phyloP scores from a whole-genome alignment of 2,797 vertebrate species.

The Enteromius thamalakanensis region DNA sequence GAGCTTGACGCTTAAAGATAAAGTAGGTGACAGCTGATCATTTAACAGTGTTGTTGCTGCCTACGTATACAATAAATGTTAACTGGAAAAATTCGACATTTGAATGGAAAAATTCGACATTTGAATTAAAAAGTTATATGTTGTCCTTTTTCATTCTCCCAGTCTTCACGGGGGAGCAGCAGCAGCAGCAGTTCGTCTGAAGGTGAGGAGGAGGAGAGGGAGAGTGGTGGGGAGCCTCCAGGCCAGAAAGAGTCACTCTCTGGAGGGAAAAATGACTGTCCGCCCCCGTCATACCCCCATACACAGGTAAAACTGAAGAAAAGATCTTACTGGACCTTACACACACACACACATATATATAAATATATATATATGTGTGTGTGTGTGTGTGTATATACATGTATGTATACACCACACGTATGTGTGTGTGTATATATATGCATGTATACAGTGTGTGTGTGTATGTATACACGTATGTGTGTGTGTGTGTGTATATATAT shows the following conservation, averaged over 20 bases:
- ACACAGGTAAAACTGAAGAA: slow-evolving; percentile 81
- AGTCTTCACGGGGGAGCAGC: slow-evolving; percentile 82
- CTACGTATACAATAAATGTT: slow-evolving; percentile 26
- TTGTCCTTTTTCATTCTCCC: slow-evolving; percentile 57
- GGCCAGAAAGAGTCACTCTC: slow-evolving; percentile 77
- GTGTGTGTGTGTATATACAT: too few species aligned
- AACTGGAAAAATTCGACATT: too few species aligned
- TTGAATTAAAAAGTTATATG: slow-evolving; percentile 24
- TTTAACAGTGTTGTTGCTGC: background rate
- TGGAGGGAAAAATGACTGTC: slow-evolving; percentile 81
- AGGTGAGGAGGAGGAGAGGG: slow-evolving; percentile 92
- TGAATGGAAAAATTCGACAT: background rate
- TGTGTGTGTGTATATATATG: too few species aligned
- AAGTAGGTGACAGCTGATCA: slow-evolving; percentile 71
- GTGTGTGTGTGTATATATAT: too few species aligned
- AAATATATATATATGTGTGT: too few species aligned
- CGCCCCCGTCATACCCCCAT: slow-evolving; percentile 88
- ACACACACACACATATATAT: too few species aligned
- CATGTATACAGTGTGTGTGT: too few species aligned
- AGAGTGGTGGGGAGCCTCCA: slow-evolving; percentile 80
- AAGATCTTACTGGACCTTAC: background rate
- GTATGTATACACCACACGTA: too few species aligned
- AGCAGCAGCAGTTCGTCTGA: slow-evolving; percentile 94
- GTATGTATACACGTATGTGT: too few species aligned
- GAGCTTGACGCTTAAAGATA: slow-evolving; percentile 83